Conservation (phyloP, 2,797 vertebrate genomes). For the Podarcis siculus region DNA sequence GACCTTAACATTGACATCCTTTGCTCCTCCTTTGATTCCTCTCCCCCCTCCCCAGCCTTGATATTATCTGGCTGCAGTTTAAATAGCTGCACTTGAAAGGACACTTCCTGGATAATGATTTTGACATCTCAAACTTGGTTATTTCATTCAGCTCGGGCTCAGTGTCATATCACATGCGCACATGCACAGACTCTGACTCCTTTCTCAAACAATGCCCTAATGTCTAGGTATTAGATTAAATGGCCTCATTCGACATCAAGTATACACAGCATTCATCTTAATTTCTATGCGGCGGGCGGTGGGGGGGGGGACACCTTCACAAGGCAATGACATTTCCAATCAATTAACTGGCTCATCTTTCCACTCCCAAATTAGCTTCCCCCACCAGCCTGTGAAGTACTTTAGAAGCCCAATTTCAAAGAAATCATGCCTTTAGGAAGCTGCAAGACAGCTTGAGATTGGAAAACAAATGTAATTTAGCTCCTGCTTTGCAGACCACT, state of each 20-base stretch:
- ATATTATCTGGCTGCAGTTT: constrained; percentile 58
- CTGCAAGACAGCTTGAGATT: background rate
- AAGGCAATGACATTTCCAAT: constrained; percentile 56
- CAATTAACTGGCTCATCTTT: constrained; percentile 57
- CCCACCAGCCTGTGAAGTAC: background rate
- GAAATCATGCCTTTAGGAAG: constrained; percentile 25
- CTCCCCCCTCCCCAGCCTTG: constrained; percentile 32
- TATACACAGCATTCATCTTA: constrained; percentile 62
- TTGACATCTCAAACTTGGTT: constrained; percentile 49
- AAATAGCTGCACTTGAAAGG: constrained; percentile 47
- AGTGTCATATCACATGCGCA: background rate
- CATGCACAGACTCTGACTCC: background rate
- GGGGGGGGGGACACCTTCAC: constrained; percentile 14
- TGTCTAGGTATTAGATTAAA: constrained; percentile 59
- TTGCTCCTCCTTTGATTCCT: constrained; percentile 32
- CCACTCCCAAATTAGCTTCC: constrained; percentile 41
- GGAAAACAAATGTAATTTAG: constrained; percentile 12
- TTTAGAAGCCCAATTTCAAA: constrained; percentile 35
- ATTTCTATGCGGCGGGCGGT: constrained; percentile 35
- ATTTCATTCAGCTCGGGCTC: constrained; percentile 55
- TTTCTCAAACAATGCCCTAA: constrained; percentile 19
- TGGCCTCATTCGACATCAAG: constrained; percentile 52
- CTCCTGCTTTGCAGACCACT: background rate
- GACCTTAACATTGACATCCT: constrained; percentile 9
- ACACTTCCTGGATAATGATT: constrained; percentile 55